phyloP scores from a whole-genome alignment of 2,113 vertebrate species.

The Campylomormyrus tamandua region DNA sequence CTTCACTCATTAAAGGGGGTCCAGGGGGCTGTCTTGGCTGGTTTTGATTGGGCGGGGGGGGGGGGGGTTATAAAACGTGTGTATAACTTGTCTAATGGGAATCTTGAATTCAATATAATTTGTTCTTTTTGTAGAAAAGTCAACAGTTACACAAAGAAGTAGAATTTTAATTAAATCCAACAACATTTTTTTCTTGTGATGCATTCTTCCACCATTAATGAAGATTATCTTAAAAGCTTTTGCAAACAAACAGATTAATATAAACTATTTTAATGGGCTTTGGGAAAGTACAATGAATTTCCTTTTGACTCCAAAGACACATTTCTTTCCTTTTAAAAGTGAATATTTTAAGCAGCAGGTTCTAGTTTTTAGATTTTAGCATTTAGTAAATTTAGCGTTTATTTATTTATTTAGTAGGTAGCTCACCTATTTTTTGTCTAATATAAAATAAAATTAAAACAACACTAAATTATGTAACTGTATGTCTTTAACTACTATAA shows the following conservation, averaged over 20 bases:
- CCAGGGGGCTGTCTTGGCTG: too few relatives aligned
- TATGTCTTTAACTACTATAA: not conserved
- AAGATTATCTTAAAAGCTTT: constrained; percentile 43
- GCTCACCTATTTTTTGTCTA: not conserved
- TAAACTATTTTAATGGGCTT: constrained; percentile 54
- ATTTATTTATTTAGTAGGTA: not conserved
- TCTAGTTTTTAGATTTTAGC: not conserved
- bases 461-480: not conserved
- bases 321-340: constrained; percentile 10
- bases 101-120: constrained; percentile 7
- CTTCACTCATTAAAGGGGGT: too few relatives aligned
- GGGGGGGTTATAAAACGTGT: too few relatives aligned
- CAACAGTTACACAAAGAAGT: constrained; percentile 33
- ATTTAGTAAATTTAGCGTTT: not conserved
- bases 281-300: constrained; percentile 60
- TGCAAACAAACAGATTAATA: constrained; percentile 51
- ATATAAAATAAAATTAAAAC: not conserved
- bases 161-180: constrained; percentile 47
- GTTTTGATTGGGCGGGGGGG: too few relatives aligned
- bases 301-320: constrained; percentile 36
- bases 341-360: not conserved
- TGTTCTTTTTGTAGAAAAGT: constrained; percentile 18
- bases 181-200: constrained; percentile 22
- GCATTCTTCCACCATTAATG: constrained; percentile 22
- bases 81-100: not conserved